These are phyloP conservation scores for Argya squamiceps DNA, from an alignment of 2,797 vertebrate genomes.

Conservation along the genomic window DNA sequence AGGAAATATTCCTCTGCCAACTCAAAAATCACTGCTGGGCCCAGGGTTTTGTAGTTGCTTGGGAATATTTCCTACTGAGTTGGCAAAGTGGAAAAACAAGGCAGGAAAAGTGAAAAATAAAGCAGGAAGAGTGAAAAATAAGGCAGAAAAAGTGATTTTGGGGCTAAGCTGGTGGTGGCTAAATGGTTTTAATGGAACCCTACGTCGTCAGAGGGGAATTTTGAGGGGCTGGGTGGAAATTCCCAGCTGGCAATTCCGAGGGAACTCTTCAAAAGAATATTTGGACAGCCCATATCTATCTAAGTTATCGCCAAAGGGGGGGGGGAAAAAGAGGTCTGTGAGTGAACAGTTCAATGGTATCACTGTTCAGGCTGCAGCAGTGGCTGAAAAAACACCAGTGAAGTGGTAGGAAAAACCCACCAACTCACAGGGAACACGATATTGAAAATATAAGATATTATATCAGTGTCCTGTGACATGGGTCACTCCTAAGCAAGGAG, in stretches of 20 bases:
- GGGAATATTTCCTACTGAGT: neutral
- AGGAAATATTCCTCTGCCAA: neutral
- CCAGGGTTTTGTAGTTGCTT: neutral
- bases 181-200: neutral
- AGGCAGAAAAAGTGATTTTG: neutral
- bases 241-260: conserved; percentile 17
- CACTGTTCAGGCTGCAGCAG: conserved; percentile 4
- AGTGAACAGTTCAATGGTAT: neutral
- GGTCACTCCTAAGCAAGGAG: neutral
- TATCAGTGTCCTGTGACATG: neutral
- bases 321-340: neutral
- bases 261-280: conserved; percentile 40
- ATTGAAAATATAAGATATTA: conserved; percentile 51
- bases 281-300: conserved; percentile 24
- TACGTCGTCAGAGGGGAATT: neutral
- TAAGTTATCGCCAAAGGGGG: neutral
- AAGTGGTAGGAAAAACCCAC: neutral
- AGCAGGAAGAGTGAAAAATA: neutral
- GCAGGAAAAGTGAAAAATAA: neutral
- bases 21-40: neutral
- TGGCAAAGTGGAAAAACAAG: neutral
- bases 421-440: neutral
- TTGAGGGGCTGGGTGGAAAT: conserved; percentile 30
- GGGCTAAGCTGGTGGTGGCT: neutral
- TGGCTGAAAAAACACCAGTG: conserved; percentile 31